Base-by-base conservation (phyloP, 23 tunicate species). In the Clavelina lepadiformis region DNA sequence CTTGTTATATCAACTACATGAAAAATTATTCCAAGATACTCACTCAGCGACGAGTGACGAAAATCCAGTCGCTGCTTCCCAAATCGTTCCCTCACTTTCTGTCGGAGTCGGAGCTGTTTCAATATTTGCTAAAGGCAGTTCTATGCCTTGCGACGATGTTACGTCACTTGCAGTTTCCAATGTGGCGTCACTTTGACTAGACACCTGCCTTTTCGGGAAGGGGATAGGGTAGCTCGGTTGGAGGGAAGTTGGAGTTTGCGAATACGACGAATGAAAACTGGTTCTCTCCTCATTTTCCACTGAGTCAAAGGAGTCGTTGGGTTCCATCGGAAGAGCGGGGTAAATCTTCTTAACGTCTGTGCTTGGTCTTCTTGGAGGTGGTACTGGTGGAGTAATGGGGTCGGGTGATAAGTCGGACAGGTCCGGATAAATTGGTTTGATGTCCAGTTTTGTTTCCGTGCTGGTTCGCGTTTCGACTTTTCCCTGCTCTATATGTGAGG, bases 31-130 rank as follows among this genome's bases (percentile, higher is more conserved):
- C n/a, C n/a, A 11, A 53, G 8, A 6, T 38, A 66, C 84, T 57
- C 68, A 78, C 84, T 80, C 86, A 3, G 86, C 86, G 72, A 80
- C 53, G 27, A 80, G 55, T 2, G 77, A 51, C 13, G 56, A 65
- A 36, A 72, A 80, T 36, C 76, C 86, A 19, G 65, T 34, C 0
- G 77, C 26, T 20, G 72, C 6, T 15, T 18, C 8, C 20, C 18
- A 5, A 13, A 3, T 3, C 18, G 22, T 4, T 3, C 4, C 36
- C 3, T 66, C 35, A 5, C 3, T 13, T n/a, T 13, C 33, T 11
- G 13, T 8, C 4, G 18, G 18, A 19, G 19, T 27, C 13, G 72
- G 57, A 3, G 37, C 24, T 11, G 8, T 4, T 20, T 66, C 35
- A 4, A 66, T 66, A 36, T 46, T 57, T 4, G 72, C 56, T 19